Base-by-base conservation (phyloP, 2,113 vertebrate genomes). In the Neotragus moschatus region DNA sequence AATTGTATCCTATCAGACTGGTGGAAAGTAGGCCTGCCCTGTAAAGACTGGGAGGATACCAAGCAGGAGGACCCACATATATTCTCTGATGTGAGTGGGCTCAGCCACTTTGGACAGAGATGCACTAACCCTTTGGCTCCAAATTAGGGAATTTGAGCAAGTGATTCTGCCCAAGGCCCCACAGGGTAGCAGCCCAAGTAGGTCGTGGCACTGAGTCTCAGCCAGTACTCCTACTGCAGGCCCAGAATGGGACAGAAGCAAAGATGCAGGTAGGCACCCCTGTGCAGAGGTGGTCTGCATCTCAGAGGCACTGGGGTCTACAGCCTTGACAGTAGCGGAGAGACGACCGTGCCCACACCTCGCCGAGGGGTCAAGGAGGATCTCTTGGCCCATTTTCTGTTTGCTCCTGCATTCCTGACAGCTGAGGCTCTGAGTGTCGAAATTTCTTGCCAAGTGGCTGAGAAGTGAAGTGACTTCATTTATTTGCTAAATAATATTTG, bases 41-140 rank as follows among this genome's bases (percentile, higher is more conserved):
- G 2, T 11, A 47, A 33, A 88, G 80, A n/a, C 2, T 5, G 23
- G 60, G 39, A 28, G 13, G 73, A 23, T 4, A 3, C 16, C 4
- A 47, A 15, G 39, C 21, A 9, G 21, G 17, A 5, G 23, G 33
- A 6, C 33, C 28, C 25, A 1, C 6, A 2, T 5, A 3, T 30
- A 0, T 51, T 23, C 0, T 58, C 30, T 7, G 39, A 45, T 19
- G 10, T 33, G 7, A 23, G 3, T n/a, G 1, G 70, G 23, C 14
- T 13, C 16, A 49, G 58, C 92, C 26, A 11, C 47, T 45, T 26
- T 30, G 55, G 26, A 43, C 28, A 45, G 30, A 55, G 33, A 61
- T 4, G 7, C 12, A 49, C 51, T 73, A 55, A 49, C 14, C 11
- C 10, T 55, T 33, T 79, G 63, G 36, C 39, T 77, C 92, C 21